These are phyloP conservation scores for Agrilus planipennis DNA, from an alignment of 1,140 invertebrate species.

Conservation along the genomic window DNA sequence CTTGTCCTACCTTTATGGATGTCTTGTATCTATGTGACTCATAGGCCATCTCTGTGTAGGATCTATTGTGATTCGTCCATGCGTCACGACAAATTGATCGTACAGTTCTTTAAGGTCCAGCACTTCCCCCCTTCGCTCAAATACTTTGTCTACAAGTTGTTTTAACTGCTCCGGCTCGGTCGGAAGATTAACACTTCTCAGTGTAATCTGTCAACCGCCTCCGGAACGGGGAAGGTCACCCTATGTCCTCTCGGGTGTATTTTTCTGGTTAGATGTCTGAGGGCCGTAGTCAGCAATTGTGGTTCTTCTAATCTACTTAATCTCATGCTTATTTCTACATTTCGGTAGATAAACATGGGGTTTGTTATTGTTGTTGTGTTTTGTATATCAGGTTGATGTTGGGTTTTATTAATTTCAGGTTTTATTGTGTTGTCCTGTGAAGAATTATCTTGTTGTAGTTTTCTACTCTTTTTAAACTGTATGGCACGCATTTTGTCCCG, in stretches of 20 bases:
- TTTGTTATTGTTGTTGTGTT: too few species aligned
- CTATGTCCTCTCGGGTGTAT: background rate
- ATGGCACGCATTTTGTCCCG: too few species aligned
- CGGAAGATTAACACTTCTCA: background rate
- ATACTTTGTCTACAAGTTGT: background rate
- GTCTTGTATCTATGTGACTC: constrained; percentile 1
- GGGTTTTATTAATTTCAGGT: too few species aligned
- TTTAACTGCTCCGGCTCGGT: background rate
- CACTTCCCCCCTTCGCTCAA: constrained; percentile 1
- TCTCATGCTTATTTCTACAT: too few species aligned
- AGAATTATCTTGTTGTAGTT: too few species aligned
- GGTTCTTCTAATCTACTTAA: background rate
- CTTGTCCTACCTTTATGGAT: background rate
- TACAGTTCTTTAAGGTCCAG: background rate
- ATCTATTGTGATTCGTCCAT: constrained; percentile 1
- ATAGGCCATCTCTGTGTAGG: too few species aligned
- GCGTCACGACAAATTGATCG: background rate
- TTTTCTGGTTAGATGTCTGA: background rate
- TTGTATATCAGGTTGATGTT: too few species aligned
- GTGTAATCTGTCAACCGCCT: constrained; percentile 4
- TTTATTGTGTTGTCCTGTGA: too few species aligned
- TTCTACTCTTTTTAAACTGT: too few species aligned
- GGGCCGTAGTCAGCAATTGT: background rate
- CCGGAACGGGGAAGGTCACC: background rate
- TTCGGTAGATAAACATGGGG: too few species aligned